Base-by-base conservation (phyloP, 2,888 invertebrate genomes). In the Zelleria hepariella region DNA sequence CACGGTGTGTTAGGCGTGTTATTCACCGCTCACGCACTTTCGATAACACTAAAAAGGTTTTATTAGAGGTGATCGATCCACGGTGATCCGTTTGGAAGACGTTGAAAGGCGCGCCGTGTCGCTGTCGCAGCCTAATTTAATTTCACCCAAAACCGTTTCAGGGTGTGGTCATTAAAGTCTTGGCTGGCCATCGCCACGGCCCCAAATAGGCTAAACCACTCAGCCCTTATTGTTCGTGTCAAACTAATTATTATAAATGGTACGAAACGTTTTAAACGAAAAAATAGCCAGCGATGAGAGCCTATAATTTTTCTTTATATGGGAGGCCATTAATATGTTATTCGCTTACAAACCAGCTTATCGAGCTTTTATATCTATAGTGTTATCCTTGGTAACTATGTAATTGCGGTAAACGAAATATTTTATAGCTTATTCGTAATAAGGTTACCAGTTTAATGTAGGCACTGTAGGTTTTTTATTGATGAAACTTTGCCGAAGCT, bases 181-280 rank as follows among this genome's bases (percentile, higher is more conserved):
- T 57, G 58, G 27, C 32, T 42, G 32, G 15, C 32, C 32, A 32
- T 32, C 32, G 32, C 32, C 26, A 56, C 55, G 52, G 56, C 67
- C 67, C 74, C 76, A 78, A 79, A 76, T 80, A 77, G 82, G 77
- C 65, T 78, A 72, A 70, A 70, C 75, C 84, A 82, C 85, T 86
- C 75, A 74, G 77, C 68, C 71, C 71, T 77, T 80, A 82, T 82
- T 77, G 75, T 77, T 72, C 73, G 70, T 68, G 75, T 72, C 71
- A 72, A 70, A 73, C 74, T 80, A 82, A 86, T 86, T 82, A 80
- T 80, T 82, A 87, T 85, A 80, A 82, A 86, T 84, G 84, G 79
- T 74, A 73, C 67, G 64, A 70, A 69, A 54, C 55, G 61, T 70
- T 72, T 68, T n/a, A n/a, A n/a, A 71, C 66, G 71, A 65, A 66